Percentiles rank a stretch among this genome's conserved stretches.
Conservation (phyloP, 2,888 invertebrate genomes). For the Pimpla rufipes region DNA sequence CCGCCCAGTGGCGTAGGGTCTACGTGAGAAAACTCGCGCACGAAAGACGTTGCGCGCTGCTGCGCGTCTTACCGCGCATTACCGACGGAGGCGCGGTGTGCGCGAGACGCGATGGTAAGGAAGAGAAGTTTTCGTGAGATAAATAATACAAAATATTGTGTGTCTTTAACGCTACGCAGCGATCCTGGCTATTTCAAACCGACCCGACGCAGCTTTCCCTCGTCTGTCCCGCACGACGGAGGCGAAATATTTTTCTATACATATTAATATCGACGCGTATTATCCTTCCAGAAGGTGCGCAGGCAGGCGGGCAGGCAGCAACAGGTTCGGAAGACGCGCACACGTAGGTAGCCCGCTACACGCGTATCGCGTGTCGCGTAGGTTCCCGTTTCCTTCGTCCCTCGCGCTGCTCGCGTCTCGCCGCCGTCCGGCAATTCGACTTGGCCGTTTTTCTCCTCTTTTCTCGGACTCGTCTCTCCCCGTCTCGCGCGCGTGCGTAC, state of each 20-base stretch:
- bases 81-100: slow-evolving; percentile 16
- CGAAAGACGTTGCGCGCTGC: background rate
- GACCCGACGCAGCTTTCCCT: too few relatives aligned
- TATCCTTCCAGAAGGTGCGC: slow-evolving; percentile 46
- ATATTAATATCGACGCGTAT: slow-evolving; percentile 48
- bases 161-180: too few relatives aligned
- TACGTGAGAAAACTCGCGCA: slow-evolving; percentile 18
- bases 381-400: slow-evolving; percentile 59
- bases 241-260: background rate
- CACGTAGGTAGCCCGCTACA: too few relatives aligned
- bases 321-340: slow-evolving; percentile 46
- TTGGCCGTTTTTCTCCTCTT: slow-evolving; percentile 23
- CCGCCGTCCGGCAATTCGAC: slow-evolving; percentile 34
- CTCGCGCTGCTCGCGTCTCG: slow-evolving; percentile 8
- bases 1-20: slow-evolving; percentile 60
- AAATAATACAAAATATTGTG: too few relatives aligned
- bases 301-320: too few relatives aligned
- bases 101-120: background rate
- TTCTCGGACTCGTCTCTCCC: slow-evolving; percentile 7
- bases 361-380: slow-evolving; percentile 64
- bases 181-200: too few relatives aligned
- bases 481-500: slow-evolving; percentile 11
- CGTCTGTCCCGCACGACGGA: too few relatives aligned
- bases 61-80: too few relatives aligned
- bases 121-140: background rate